Conservation (phyloP, 2,113 vertebrate species). For the Silurus glanis region DNA sequence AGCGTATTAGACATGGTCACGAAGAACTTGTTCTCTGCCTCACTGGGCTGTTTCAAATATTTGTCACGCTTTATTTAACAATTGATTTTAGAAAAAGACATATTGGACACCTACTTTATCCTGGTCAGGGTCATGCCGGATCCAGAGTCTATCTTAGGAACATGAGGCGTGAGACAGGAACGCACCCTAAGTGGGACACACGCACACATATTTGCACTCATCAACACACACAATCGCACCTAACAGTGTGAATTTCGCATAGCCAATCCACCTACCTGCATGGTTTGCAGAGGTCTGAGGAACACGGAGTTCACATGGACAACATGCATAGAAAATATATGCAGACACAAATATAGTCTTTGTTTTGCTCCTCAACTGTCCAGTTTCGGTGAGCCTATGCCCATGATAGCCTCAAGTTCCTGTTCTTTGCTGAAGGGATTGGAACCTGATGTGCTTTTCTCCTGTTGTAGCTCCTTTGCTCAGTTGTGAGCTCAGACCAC, state of each 20-base stretch:
- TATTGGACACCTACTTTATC: conserved; percentile 20
- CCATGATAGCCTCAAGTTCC: too few species aligned
- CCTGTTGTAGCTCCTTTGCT: too few species aligned
- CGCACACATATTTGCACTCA: not conserved
- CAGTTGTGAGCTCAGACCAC: too few species aligned
- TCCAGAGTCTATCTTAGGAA: conserved; percentile 5
- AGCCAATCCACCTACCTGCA: not conserved
- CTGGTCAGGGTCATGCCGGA: not conserved
- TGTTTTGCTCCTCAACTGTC: too few species aligned
- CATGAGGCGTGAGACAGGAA: not conserved
- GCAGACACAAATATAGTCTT: not conserved
- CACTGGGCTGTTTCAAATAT: conserved; percentile 51
- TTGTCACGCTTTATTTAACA: conserved; percentile 44
- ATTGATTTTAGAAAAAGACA: conserved; percentile 36
- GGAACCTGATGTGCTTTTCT: too few species aligned
- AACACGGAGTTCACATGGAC: not conserved
- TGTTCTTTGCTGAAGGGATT: too few species aligned
- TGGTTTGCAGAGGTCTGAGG: not conserved
- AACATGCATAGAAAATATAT: not conserved
- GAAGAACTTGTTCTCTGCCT: conserved; percentile 52
- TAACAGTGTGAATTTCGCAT: not conserved
- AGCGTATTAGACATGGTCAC: conserved; percentile 49
- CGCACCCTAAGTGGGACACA: not conserved
- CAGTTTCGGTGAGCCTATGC: too few species aligned
- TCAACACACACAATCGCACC: too few species aligned